Percentiles rank a stretch among this genome's conserved stretches.
Conservation (phyloP, 2,797 vertebrate genomes). For the Alectoris magna region DNA sequence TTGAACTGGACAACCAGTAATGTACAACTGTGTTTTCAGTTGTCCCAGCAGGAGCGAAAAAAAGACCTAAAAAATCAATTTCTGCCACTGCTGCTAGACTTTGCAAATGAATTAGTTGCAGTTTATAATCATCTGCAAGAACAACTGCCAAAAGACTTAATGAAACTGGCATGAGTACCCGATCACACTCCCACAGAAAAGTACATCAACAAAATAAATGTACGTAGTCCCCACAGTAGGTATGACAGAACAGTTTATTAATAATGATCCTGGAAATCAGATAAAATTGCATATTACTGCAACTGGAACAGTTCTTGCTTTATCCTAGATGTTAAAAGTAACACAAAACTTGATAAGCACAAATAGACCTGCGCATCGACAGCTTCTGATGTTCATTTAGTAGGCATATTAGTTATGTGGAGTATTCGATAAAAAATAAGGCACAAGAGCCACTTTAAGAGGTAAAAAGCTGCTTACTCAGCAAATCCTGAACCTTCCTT, state of each 20-base stretch:
- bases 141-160: neutral
- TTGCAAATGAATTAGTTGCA: neutral
- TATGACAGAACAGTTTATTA: neutral
- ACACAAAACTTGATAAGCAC: neutral
- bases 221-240: neutral
- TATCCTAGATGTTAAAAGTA: neutral
- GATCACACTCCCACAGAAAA: neutral
- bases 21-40: neutral
- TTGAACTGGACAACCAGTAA: fast-evolving
- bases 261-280: neutral
- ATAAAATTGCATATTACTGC: neutral
- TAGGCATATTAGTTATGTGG: neutral
- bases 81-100: neutral
- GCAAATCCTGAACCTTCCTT: neutral
- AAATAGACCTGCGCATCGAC: neutral
- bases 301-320: neutral
- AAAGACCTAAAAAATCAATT: neutral
- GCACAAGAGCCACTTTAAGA: neutral
- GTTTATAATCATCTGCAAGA: neutral
- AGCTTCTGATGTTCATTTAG: neutral
- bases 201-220: neutral
- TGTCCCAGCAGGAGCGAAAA: neutral
- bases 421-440: neutral
- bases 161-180: neutral
- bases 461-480: neutral